Conservation (phyloP, 2,797 vertebrate genomes). For the Enteromius fasciolatus region DNA sequence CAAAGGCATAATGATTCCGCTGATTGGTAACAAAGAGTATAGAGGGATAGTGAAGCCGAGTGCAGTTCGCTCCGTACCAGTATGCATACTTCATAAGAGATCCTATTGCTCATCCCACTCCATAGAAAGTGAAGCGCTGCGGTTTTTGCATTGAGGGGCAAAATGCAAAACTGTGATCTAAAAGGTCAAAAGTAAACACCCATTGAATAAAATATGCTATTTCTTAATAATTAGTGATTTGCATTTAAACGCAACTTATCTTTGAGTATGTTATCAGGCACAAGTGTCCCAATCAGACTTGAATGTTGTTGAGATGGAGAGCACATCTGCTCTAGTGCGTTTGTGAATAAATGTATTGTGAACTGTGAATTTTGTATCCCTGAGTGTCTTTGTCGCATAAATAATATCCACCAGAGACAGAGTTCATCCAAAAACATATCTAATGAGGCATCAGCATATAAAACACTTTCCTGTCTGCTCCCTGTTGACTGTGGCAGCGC, state of each 20-base stretch:
- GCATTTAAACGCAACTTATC: not conserved
- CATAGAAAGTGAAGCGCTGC: conserved; percentile 66
- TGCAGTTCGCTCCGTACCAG: conserved; percentile 21
- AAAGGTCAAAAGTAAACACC: conserved; percentile 68
- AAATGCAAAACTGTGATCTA: conserved; percentile 64
- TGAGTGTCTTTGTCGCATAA: conserved; percentile 35
- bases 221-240: not conserved
- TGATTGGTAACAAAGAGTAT: conserved; percentile 12
- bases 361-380: not conserved
- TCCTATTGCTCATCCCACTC: conserved; percentile 29
- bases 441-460: conserved; percentile 68
- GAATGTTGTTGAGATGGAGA: not conserved
- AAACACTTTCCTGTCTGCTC: conserved; percentile 67
- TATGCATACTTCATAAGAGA: conserved; percentile 47
- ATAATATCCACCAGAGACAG: conserved; percentile 42
- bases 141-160: conserved; percentile 66
- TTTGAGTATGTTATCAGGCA: not conserved
- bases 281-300: not conserved
- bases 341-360: conserved; percentile 61
- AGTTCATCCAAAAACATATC: conserved; percentile 68
- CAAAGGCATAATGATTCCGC: not conserved
- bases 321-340: not conserved
- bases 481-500: conserved; percentile 68
- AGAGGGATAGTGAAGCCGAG: conserved; percentile 55
- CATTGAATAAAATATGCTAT: not conserved